A percentile compares a stretch with the other conserved stretches of the same genome.
These are phyloP conservation scores for Plecturocebus donacophilus DNA, from an alignment of 2,113 vertebrate genomes.

Conservation along the genomic window DNA sequence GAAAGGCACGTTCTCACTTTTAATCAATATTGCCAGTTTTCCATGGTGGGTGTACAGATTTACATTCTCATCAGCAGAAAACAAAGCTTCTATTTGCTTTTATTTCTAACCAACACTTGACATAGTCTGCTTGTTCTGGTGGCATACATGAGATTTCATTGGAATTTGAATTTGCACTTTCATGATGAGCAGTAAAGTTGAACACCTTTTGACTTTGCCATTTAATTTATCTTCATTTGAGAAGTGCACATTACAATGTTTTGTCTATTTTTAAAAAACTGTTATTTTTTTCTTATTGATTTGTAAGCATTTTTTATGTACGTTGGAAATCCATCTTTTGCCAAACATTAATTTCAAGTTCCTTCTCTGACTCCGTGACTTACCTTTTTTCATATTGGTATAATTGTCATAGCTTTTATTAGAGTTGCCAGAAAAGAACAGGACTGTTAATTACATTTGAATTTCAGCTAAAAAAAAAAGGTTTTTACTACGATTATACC, in stretches of 20 bases:
- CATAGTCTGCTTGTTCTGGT: neutral
- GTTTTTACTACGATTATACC: neutral
- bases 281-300: neutral
- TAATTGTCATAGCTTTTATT: neutral
- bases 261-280: neutral
- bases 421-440: neutral
- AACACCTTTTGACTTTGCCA: neutral
- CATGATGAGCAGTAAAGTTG: neutral
- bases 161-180: neutral
- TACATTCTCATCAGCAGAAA: neutral
- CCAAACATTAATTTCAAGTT: conserved; percentile 15
- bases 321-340: neutral
- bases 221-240: neutral
- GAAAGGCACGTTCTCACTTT: neutral
- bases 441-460: neutral
- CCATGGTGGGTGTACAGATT: neutral
- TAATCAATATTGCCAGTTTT: neutral
- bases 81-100: neutral
- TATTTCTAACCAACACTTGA: neutral
- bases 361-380: neutral
- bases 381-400: neutral
- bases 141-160: neutral
- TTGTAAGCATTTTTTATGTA: neutral
- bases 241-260: neutral
- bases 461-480: neutral